Conservation (phyloP, 2,797 vertebrate genomes). For the Arnoldichthys spilopterus region DNA sequence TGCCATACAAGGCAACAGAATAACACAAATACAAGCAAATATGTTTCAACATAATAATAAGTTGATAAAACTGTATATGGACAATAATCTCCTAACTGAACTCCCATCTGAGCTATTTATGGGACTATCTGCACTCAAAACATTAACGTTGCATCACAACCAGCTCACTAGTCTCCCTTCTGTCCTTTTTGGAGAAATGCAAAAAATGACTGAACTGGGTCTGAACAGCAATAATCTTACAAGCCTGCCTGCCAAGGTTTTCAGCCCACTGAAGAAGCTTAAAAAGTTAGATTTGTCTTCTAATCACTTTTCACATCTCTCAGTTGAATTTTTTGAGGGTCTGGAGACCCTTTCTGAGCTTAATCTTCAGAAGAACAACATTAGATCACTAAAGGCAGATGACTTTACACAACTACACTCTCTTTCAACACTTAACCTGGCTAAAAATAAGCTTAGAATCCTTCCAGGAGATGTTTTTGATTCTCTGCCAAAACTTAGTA, state of each 20-base stretch:
- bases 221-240: conserved; percentile 76
- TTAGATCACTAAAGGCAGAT: conserved; percentile 64
- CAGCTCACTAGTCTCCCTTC: conserved; percentile 68
- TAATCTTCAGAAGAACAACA: conserved; percentile 71
- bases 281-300: conserved; percentile 75
- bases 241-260: conserved; percentile 72
- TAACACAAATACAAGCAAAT: conserved; percentile 67
- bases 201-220: conserved; percentile 67
- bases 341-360: conserved; percentile 73
- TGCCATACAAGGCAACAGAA: conserved; percentile 69
- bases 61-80: conserved; percentile 73
- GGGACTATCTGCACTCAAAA: conserved; percentile 73
- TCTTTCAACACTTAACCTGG: conserved; percentile 71
- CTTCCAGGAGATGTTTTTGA: conserved; percentile 69
- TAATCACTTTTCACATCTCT: conserved; percentile 72
- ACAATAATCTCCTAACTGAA: conserved; percentile 73
- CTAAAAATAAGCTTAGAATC: conserved; percentile 59
- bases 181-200: conserved; percentile 71
- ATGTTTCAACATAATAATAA: conserved; percentile 75
- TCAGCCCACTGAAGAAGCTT: conserved; percentile 73
- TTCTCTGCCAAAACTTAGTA: conserved; percentile 67
- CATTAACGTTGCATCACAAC: conserved; percentile 73
- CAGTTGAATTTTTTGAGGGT: conserved; percentile 72
- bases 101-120: conserved; percentile 74
- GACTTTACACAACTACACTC: conserved; percentile 69